phyloP scores from a whole-genome alignment of 2,113 vertebrate genomes.

The Eclectus roratus region DNA sequence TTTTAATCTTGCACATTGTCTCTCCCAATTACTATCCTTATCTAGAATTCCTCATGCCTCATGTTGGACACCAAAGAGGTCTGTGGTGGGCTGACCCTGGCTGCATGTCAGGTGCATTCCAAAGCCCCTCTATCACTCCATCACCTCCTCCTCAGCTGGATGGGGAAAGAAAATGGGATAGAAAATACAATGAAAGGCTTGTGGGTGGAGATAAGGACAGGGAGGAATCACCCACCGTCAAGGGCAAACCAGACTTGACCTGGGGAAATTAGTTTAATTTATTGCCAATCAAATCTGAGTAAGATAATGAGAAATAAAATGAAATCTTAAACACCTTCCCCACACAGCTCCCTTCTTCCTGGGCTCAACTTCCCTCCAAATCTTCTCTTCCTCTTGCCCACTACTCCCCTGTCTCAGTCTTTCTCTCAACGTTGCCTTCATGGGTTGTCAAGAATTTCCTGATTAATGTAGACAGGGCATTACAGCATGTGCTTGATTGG shows the following conservation, averaged over 20 bases:
- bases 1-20: neutral
- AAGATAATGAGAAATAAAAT: neutral
- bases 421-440: neutral
- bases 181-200: neutral
- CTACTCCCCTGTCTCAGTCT: neutral
- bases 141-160: neutral
- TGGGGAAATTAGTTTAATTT: neutral
- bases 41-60: neutral
- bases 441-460: neutral
- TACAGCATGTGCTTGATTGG: neutral
- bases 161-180: neutral
- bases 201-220: neutral
- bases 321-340: neutral
- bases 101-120: neutral
- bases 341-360: neutral
- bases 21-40: neutral
- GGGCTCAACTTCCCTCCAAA: neutral
- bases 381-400: neutral
- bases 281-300: neutral
- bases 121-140: neutral
- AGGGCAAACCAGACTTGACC: neutral
- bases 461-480: neutral
- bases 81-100: neutral
- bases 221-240: neutral
- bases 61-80: neutral